Conservation (phyloP, 2,113 vertebrate species). For the Macrotis lagotis region DNA sequence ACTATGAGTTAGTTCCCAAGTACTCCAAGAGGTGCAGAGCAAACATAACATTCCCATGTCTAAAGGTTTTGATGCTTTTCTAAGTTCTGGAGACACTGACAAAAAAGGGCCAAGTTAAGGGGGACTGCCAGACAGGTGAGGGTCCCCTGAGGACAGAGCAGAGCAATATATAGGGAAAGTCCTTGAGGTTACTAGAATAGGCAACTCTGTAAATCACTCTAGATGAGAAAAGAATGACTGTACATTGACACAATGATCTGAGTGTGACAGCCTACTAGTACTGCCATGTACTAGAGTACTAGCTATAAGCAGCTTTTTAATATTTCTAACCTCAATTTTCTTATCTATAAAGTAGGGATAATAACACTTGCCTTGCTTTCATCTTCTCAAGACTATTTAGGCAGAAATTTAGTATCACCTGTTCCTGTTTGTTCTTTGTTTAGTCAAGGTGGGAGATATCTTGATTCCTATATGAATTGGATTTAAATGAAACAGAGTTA, state of each 20-base stretch:
- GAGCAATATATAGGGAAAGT: neutral
- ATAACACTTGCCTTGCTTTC: neutral
- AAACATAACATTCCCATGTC: neutral
- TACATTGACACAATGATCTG: neutral
- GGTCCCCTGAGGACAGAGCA: neutral
- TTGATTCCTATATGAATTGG: too few relatives aligned
- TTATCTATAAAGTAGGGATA: neutral
- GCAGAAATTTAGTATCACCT: neutral
- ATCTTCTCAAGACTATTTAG: neutral
- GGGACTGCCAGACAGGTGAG: neutral
- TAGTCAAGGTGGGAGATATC: too few relatives aligned
- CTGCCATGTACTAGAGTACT: neutral
- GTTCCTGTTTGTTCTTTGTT: neutral
- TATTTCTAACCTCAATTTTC: neutral
- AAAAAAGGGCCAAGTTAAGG: too few relatives aligned
- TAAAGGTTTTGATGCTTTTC: neutral
- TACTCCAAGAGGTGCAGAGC: neutral
- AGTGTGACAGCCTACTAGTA: neutral
- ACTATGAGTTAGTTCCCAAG: neutral
- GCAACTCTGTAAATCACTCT: neutral
- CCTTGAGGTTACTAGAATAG: accelerated
- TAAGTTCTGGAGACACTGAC: neutral
- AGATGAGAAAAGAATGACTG: neutral
- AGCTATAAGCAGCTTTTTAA: neutral
- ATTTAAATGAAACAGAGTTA: too few relatives aligned